A percentile compares a stretch with the other conserved stretches of the same genome.
These are phyloP conservation scores for Vanessa atalanta DNA, from an alignment of 1,140 invertebrate species.

Conservation along the genomic window DNA sequence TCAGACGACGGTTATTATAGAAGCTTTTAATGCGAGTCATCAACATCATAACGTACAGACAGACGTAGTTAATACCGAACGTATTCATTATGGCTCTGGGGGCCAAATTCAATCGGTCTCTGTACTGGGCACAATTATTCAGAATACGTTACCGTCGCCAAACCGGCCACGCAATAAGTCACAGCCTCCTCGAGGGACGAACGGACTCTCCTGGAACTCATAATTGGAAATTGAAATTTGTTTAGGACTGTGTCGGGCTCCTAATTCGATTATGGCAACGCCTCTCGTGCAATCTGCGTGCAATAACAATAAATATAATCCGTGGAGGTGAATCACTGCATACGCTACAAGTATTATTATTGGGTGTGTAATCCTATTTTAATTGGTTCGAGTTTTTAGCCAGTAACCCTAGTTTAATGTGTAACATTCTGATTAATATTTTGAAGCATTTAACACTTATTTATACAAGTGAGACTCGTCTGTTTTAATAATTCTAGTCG, in stretches of 20 bases:
- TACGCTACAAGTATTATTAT: conserved; percentile 20
- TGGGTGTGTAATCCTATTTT: conserved; percentile 26
- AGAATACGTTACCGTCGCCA: conserved; percentile 70
- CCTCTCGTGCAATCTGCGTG: conserved; percentile 59
- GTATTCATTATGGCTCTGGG: conserved; percentile 54
- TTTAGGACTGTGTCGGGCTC: conserved; percentile 70
- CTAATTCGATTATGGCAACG: conserved; percentile 72
- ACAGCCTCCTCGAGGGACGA: conserved; percentile 60
- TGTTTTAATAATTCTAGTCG: too few relatives aligned
- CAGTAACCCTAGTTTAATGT: conserved; percentile 6
- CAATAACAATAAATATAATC: conserved; percentile 72
- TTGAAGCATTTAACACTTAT: too few relatives aligned
- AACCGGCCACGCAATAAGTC: conserved; percentile 66
- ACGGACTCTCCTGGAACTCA: conserved; percentile 52
- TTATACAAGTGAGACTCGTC: too few relatives aligned
- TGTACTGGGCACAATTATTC: conserved; percentile 66
- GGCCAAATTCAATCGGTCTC: conserved; percentile 62
- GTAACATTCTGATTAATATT: neutral
- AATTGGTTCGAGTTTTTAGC: conserved; percentile 29
- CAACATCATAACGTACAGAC: conserved; percentile 7
- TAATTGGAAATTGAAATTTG: conserved; percentile 80
- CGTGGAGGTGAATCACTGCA: conserved; percentile 45
- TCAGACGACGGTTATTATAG: neutral
- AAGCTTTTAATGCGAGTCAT: neutral
- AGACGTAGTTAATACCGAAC: conserved; percentile 37